Conservation (phyloP, 2,888 invertebrate genomes). For the Incurvaria masculella region DNA sequence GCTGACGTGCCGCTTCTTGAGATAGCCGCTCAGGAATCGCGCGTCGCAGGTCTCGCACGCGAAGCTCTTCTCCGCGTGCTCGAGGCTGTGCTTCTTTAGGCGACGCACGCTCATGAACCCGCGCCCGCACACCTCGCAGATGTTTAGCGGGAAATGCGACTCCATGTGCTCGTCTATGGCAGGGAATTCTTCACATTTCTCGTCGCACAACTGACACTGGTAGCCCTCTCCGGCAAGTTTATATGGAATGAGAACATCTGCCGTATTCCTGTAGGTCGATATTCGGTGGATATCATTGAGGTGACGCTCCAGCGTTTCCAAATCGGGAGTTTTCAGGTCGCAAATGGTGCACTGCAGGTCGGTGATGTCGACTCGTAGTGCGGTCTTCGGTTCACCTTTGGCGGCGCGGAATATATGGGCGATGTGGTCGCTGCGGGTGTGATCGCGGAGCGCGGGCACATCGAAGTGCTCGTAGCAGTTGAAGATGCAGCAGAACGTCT, state of each 20-base stretch:
- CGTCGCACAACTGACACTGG: constrained; percentile 38
- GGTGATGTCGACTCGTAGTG: constrained; percentile 46
- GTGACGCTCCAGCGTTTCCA: constrained; percentile 41
- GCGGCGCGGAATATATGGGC: not conserved
- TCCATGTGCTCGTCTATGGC: constrained; percentile 50
- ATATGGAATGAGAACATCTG: constrained; percentile 47
- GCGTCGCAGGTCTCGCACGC: constrained; percentile 46
- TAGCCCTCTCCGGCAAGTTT: constrained; percentile 35
- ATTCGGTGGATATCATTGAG: constrained; percentile 33
- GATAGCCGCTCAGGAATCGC: constrained; percentile 33
- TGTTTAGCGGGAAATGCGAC: constrained; percentile 46
- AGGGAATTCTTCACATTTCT: constrained; percentile 49
- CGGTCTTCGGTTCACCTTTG: constrained; percentile 28
- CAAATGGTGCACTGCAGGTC: constrained; percentile 37
- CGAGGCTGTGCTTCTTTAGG: constrained; percentile 44
- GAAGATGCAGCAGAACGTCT: constrained; percentile 35
- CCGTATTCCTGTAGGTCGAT: constrained; percentile 37
- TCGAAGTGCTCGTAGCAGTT: constrained; percentile 39
- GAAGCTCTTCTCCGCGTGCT: constrained; percentile 38
- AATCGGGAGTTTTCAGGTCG: constrained; percentile 31
- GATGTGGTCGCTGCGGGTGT: constrained; percentile 34
- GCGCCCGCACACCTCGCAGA: constrained; percentile 44
- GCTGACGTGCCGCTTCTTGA: not conserved
- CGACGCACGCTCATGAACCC: constrained; percentile 47
- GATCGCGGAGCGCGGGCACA: constrained; percentile 30